Evolutionary conservation across 2,888 invertebrate genomes (phyloP), one percentile per base, ranked within the genome.

Genomic region (Adelphocoris suturalis): DNA sequence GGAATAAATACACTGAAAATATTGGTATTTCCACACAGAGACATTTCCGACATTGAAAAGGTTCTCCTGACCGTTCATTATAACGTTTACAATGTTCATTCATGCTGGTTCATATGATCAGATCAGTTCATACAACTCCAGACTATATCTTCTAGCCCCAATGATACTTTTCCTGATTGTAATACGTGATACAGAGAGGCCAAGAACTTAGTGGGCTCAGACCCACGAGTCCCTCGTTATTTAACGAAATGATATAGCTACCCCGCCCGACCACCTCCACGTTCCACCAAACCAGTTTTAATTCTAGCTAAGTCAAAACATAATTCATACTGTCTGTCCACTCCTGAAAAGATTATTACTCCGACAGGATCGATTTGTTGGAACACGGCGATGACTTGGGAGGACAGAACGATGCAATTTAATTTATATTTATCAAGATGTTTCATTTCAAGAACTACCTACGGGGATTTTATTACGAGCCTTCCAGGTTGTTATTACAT

Each of bases 341-440:
- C 78, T 47, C 52, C 23, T 82, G 46, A 82, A 52, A 48, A n/a
- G 19, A 82, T 82, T 23, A 82, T 82, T 52, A 48, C 14, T 23
- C 52, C 16, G 82, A 82, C 82, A 82, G 82, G 52, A 52, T 52
- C 82, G 82, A 82, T 82, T 82, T 52, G 47, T 82, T 82, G 47
- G 27, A 82, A 82, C 27, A 27, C 82, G 27, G 48, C 23, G 52
- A 82, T 47, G 48, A 47, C 47, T 82, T 47, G 82, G 47, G 46
- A 27, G 48, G 82, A 82, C 82, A 82, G 48, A 47, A 46, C 27
- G 52, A 82, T 47, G 48, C 82, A 82, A 82, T 82, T 82, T 82
- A 82, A 82, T 82, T 52, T 46, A 23, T 82, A 82, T 82, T 82
- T 52, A 78, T 78, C 47, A 47, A 78, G 78, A 47, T 47, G 78